Evolutionary conservation across 2,113 vertebrate genomes (phyloP).

Genomic region (Apus apus): DNA sequence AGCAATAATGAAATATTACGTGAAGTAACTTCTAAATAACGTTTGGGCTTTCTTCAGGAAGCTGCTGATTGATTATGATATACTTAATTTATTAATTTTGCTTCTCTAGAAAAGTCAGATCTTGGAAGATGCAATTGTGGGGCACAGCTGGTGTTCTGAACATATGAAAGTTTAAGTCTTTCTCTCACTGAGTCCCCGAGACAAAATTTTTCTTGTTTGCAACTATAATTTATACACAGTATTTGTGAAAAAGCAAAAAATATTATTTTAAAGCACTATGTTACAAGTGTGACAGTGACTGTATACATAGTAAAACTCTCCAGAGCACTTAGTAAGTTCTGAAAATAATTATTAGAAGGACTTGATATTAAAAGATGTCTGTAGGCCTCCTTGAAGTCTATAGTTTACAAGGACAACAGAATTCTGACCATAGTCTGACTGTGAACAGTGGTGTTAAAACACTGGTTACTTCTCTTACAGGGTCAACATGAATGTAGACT

Average conservation of each 20-base stretch:
- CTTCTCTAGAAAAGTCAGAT: background rate
- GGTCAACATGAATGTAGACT: background rate
- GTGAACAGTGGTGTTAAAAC: background rate
- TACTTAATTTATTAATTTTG: background rate
- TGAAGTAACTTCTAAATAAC: background rate
- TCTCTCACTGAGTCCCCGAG: background rate
- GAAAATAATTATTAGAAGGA: background rate
- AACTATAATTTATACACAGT: background rate
- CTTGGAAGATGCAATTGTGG: background rate
- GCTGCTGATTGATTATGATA: background rate
- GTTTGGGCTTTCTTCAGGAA: background rate
- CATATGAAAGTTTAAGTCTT: background rate
- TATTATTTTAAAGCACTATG: background rate
- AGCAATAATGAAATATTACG: background rate
- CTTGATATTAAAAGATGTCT: background rate
- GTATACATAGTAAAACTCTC: background rate
- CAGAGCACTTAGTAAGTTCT: background rate
- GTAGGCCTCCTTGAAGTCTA: background rate
- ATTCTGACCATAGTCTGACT: background rate
- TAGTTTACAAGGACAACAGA: background rate
- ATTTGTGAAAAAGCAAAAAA: background rate
- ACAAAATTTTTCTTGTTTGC: background rate
- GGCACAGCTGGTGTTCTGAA: background rate
- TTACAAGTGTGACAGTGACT: background rate
- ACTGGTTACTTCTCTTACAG: background rate